Base-by-base conservation (phyloP, 2,113 vertebrate species). In the Syngnathoides biaculeatus region DNA sequence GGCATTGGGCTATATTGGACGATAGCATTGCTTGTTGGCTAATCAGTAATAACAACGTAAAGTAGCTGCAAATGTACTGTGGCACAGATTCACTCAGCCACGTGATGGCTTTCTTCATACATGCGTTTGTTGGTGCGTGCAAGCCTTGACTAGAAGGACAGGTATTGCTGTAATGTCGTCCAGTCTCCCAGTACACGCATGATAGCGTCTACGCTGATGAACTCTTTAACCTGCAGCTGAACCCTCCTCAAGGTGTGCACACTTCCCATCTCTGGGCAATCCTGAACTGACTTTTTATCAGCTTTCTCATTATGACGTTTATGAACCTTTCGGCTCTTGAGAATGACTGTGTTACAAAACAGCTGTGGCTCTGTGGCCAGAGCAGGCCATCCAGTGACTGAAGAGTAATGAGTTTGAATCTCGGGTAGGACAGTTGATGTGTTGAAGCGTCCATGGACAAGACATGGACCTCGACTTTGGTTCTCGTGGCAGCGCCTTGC, bases 11-110 rank as follows among this genome's bases (percentile, higher is more conserved):
- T 6, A 35, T 35, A 5, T 35, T 6, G 30, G 30, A 35, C 30
- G 30, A 35, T 39, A n/a, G 58, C 19, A 2, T 39, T 39, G 8
- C 3, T 22, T 26, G 30, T 26, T 38, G 9, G 35, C 47, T 45
- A 42, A 40, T 42, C 48, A 62, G 38, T 14, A 17, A 52, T 39
- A 59, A 65, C 35, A 38, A 2, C 1, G 64, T 73, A 64, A 72
- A 67, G 65, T 4, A 22, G 26, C n/a, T 17, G 6, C 50, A 60
- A 65, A 67, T 69, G 63, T 75, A 67, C 67, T 73, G 52, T 61
- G 2, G 63, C 71, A 71, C 75, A 55, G 58, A 39, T 45, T 67
- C 61, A 72, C 4, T 56, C 79, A 76, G 50, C 73, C 75, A 68
- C 75, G 69, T 76, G 67, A 80, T 65, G n/a, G 63, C 40, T 8